Conservation (phyloP, 1,140 invertebrate genomes). For the Zaprionus taronus region DNA sequence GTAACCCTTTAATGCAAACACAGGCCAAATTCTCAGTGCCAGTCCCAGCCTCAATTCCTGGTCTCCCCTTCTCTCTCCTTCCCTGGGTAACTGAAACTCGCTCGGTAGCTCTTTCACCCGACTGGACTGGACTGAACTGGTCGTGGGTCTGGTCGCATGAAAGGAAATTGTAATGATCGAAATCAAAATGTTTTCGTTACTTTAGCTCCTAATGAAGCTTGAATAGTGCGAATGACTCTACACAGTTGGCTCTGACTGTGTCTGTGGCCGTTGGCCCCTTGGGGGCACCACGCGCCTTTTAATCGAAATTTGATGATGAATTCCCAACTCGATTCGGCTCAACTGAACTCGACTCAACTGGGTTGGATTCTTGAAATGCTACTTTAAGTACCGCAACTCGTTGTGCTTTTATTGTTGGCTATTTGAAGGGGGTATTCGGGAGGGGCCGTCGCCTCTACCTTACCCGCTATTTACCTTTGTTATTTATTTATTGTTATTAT, state of each 20-base stretch:
- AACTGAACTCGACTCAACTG: conserved; percentile 27
- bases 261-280: conserved; percentile 41
- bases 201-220: conserved; percentile 82
- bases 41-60: background rate
- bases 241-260: conserved; percentile 41
- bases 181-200: conserved; percentile 83
- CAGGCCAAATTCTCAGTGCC: conserved; percentile 29
- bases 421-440: conserved; percentile 34
- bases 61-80: background rate
- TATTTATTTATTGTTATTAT: conserved; percentile 82
- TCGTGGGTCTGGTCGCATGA: conserved; percentile 44
- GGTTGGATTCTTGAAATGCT: conserved; percentile 50
- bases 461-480: conserved; percentile 77
- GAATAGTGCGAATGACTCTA: conserved; percentile 79
- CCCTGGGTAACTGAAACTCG: conserved; percentile 39
- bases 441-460: conserved; percentile 16
- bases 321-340: conserved; percentile 52
- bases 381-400: conserved; percentile 36
- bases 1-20: conserved; percentile 72
- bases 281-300: conserved; percentile 72
- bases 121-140: conserved; percentile 19
- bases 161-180: conserved; percentile 83
- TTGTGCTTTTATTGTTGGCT: conserved; percentile 58
- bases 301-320: conserved; percentile 83
- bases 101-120: conserved; percentile 73